Evolutionary conservation across 1,140 invertebrate species (phyloP).

Genomic region (Melitaea cinxia): DNA sequence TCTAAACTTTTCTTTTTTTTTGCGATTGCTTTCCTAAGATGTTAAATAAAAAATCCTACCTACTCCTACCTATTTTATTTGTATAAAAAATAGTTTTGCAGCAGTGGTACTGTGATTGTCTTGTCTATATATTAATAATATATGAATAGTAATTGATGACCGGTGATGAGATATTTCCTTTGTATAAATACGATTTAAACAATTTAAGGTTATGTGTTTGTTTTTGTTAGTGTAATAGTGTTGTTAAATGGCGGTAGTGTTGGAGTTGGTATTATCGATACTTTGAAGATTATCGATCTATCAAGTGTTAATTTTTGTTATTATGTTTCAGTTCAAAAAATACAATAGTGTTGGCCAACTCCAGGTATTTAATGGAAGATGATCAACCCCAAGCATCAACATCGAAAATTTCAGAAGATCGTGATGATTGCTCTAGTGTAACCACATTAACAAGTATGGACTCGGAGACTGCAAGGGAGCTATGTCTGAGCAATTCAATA

Average conservation of each 20-base stretch:
- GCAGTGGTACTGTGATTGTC: conserved; percentile 22
- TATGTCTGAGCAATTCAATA: conserved; percentile 7
- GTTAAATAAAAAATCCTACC: conserved; percentile 19
- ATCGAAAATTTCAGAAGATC: conserved; percentile 25
- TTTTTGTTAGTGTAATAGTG: conserved; percentile 19
- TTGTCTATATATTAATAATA: conserved; percentile 9
- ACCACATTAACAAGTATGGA: conserved; percentile 16
- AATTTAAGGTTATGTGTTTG: conserved; percentile 13
- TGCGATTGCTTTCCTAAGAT: conserved; percentile 19
- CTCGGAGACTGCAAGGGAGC: conserved; percentile 14
- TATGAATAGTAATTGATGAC: conserved; percentile 23
- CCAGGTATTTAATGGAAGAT: conserved; percentile 19
- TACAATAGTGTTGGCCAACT: not conserved
- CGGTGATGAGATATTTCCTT: conserved; percentile 14
- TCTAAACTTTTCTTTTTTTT: conserved; percentile 11
- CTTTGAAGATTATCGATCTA: conserved; percentile 18
- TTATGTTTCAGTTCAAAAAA: conserved; percentile 21
- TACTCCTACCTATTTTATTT: conserved; percentile 3
- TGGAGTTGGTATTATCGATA: conserved; percentile 20
- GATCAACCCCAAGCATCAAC: conserved; percentile 21
- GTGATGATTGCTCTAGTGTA: not conserved
- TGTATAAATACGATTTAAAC: conserved; percentile 22
- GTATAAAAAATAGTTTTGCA: conserved; percentile 21
- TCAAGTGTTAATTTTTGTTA: conserved; percentile 18
- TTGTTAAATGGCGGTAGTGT: conserved; percentile 24